Base-by-base conservation (phyloP, 2,888 invertebrate species). In the Chloroclystis v-ata region DNA sequence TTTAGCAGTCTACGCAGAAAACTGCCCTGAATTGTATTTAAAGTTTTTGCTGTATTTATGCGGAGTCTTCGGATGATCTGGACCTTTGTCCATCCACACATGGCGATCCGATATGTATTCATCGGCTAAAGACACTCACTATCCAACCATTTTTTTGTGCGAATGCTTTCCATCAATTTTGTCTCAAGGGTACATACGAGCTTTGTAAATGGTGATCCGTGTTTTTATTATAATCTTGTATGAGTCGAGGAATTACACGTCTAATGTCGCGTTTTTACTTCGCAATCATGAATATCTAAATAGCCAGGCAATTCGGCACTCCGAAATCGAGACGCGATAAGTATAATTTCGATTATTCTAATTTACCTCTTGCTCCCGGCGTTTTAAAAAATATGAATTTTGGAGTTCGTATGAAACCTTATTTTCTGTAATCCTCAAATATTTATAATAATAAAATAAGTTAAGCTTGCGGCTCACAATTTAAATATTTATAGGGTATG, bases 81-180 rank as follows among this genome's bases (percentile, higher is more conserved):
- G 59, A 67, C 73, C 81, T 82, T 82, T 82, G 82, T 82, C 69
- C 69, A 63, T 75, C 81, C 81, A 49, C 79, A 82, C 74, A 81
- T 69, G 82, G 82, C 59, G 47, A 59, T 71, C 57, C 72, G 78
- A 75, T 79, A 80, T 75, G 71, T 74, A 66, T 68, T 43, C 43
- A 49, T 63, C 67, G 63, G 60, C 69, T 67, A 63, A 66, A 74
- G 71, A 72, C 76, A 72, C 74, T 75, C 76, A 74, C 76, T 78
- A 72, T 72, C 63, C 65, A 61, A 70, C 69, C 74, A 69, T 72
- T 67, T 69, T 70, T 65, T 59, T 60, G 52, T 47, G 33, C 54
- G 54, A 56, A 48, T 52, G 52, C 51, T 62, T 63, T 61, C 59
- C 56, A 47, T 61, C 61, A 55, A 52, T 59, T 60, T 56, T 54